These are phyloP conservation scores for Ochropleura plecta DNA, from an alignment of 2,888 invertebrate genomes.

Conservation along the genomic window DNA sequence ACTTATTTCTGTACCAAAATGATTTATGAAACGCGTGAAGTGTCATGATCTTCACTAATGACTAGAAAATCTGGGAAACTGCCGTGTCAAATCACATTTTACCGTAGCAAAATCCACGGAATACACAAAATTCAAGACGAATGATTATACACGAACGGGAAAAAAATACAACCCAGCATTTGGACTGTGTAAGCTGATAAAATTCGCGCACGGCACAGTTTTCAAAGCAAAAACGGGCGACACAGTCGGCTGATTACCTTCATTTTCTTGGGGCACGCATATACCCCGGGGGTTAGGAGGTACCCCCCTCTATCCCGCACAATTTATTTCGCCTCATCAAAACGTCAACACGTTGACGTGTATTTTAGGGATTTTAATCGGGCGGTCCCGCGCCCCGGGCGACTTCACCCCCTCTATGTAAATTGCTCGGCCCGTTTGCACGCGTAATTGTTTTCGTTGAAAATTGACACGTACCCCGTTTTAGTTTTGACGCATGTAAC, in stretches of 20 bases:
- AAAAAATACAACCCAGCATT: constrained; percentile 63
- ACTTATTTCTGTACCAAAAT: background rate
- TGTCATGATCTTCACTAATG: background rate
- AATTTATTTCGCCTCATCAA: constrained; percentile 89
- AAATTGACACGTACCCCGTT: constrained; percentile 82
- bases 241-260: constrained; percentile 83
- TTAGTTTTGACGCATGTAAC: constrained; percentile 75
- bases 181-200: constrained; percentile 66
- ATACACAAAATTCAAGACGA: constrained; percentile 54
- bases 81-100: constrained; percentile 33
- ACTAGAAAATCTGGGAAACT: constrained; percentile 2
- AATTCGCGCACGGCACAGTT: constrained; percentile 75
- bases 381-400: constrained; percentile 71
- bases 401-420: constrained; percentile 80
- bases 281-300: constrained; percentile 76
- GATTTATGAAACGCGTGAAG: background rate
- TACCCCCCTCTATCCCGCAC: constrained; percentile 72
- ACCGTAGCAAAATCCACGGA: constrained; percentile 29
- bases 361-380: constrained; percentile 89
- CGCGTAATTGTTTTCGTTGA: constrained; percentile 86
- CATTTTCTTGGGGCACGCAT: constrained; percentile 87
- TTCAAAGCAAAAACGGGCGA: constrained; percentile 71
- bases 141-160: constrained; percentile 60
- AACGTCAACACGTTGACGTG: constrained; percentile 90
- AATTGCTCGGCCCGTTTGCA: constrained; percentile 80